A percentile compares a stretch with the other conserved stretches of the same genome.
phyloP scores from a whole-genome alignment of 2,113 vertebrate genomes.

The Bubo bubo region DNA sequence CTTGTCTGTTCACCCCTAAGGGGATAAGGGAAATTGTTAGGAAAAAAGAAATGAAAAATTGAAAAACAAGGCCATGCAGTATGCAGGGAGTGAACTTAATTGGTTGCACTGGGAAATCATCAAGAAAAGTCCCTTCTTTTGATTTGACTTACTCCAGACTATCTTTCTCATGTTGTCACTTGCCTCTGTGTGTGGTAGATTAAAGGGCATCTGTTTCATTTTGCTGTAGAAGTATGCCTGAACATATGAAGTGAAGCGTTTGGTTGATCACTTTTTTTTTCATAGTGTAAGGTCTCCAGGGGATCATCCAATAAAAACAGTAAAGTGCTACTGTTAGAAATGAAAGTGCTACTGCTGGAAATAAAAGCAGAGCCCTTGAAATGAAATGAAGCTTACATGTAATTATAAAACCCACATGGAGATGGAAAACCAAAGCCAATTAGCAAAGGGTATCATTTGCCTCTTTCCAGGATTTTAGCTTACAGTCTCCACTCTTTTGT shows the following conservation, averaged over 20 bases:
- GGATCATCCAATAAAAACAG: neutral
- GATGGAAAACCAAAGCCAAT: neutral
- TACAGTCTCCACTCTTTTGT: neutral
- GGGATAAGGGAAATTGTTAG: neutral
- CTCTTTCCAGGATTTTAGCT: neutral
- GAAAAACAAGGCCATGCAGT: neutral
- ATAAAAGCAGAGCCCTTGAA: neutral
- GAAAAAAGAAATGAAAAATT: constrained; percentile 11
- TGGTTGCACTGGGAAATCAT: constrained; percentile 45
- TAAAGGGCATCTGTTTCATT: neutral
- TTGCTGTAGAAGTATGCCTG: neutral
- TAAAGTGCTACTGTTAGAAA: neutral
- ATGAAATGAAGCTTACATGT: neutral
- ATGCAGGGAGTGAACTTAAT: constrained; percentile 9
- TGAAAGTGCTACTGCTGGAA: neutral
- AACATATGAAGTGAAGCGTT: neutral
- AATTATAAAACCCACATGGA: neutral
- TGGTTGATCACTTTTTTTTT: neutral
- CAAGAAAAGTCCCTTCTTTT: neutral
- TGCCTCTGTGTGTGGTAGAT: neutral
- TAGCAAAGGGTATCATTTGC: neutral
- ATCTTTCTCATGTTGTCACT: constrained; percentile 15
- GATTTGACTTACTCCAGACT: constrained; percentile 30
- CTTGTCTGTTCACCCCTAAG: neutral
- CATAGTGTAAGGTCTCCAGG: neutral